Evolutionary conservation across 1,140 invertebrate species (phyloP), one percentile per base, ranked within the genome.

Genomic region (Apis dorsata): DNA sequence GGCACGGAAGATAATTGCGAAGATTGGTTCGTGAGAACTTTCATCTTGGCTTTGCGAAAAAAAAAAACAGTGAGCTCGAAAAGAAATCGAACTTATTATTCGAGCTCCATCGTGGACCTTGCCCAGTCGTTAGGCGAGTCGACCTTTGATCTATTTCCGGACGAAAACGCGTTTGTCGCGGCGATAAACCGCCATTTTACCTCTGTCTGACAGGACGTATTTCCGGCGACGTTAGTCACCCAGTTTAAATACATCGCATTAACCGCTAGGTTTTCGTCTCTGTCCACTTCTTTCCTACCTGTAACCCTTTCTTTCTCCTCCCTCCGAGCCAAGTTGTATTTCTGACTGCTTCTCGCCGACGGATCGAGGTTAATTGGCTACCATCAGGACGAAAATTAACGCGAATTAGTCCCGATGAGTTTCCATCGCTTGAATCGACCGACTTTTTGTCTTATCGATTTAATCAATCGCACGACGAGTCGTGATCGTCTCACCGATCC

Each of bases 121-220:
- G 79, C 81, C 34, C 73, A 83, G 81, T 86, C 77, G 62, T 80
- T 44, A 78, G 72, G 71, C 75, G 79, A 34, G 34, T 34, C 90
- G 91, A 92, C 89, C 91, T 92, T 91, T 91, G 91, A 91, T 92
- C 91, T 91, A 92, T 92, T 92, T 91, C 86, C 83, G 87, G 86
- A 74, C 5, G 51, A 60, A n/a, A 28, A 44, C 21, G n/a, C 57
- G 60, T 83, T 44, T 44, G 79, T 78, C 81, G 85, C 78, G 70
- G 66, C 83, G 76, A 89, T 83, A 83, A 89, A 85, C 79, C 86
- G 82, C 49, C 84, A 81, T 89, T 83, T 83, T 81, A 76, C 55
- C 71, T 76, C 69, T 77, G 62, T 55, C 82, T 68, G 71, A 55
- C 82, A 84, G 74, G 75, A 83, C 80, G 79, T 87, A 87, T 89